Evolutionary conservation across 1,140 invertebrate genomes (phyloP).

Genomic region (Gerris buenoi): DNA sequence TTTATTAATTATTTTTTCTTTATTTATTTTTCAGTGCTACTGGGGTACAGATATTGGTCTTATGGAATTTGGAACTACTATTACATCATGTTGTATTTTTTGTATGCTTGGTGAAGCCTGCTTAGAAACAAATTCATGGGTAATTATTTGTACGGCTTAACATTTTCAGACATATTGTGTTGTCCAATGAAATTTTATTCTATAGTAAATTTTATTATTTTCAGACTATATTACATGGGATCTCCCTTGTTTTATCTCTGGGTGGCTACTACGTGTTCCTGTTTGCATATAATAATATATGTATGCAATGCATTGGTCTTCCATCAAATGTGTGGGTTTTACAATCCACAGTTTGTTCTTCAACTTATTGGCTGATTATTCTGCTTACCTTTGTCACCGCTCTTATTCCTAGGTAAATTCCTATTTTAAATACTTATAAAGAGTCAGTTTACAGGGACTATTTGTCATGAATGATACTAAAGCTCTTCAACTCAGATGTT

Average conservation of each 20-base stretch:
- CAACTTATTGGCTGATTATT: constrained; percentile 66
- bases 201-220: background rate
- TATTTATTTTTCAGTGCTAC: constrained; percentile 44
- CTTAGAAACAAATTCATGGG: constrained; percentile 85
- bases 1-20: background rate
- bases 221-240: constrained; percentile 72
- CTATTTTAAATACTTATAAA: too few relatives aligned
- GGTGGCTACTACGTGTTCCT: constrained; percentile 70
- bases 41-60: constrained; percentile 61
- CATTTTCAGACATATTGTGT: too few relatives aligned
- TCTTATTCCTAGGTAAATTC: constrained; percentile 74
- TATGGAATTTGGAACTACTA: constrained; percentile 77
- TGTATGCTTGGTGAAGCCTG: constrained; percentile 69
- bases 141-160: constrained; percentile 43
- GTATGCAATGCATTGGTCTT: constrained; percentile 59
- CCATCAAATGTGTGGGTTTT: constrained; percentile 77
- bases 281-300: constrained; percentile 64
- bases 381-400: constrained; percentile 58
- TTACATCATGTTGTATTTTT: constrained; percentile 68
- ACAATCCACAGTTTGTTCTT: constrained; percentile 53
- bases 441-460: too few relatives aligned
- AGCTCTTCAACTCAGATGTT: too few relatives aligned
- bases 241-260: constrained; percentile 60
- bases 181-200: background rate
- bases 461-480: background rate